Conservation (phyloP, 2,797 vertebrate species). For the Pipistrellus pygmaeus region DNA sequence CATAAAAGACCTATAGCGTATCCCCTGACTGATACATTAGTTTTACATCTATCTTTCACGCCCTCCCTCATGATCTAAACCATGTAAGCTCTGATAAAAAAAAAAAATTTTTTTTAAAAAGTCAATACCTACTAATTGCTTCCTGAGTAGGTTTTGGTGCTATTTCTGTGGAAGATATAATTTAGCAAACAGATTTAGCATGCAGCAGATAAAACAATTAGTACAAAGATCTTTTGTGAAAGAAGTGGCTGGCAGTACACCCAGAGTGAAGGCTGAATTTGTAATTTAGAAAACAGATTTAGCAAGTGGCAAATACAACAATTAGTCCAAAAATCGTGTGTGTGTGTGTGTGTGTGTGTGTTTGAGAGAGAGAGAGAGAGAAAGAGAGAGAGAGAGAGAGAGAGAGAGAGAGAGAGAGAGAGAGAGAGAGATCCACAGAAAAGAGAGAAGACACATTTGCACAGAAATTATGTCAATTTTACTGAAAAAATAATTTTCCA, state of each 20-base stretch:
- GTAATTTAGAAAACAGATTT: conserved; percentile 86
- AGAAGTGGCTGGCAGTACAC: conserved; percentile 76
- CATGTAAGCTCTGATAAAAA: conserved; percentile 38
- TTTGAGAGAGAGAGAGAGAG: too few species aligned
- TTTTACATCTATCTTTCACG: conserved; percentile 64
- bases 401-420: too few species aligned
- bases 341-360: conserved; percentile 56
- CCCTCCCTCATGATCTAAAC: conserved; percentile 45
- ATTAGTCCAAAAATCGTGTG: conserved; percentile 81
- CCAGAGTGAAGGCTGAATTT: conserved; percentile 80
- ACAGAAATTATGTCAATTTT: conserved; percentile 79
- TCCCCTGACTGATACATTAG: conserved; percentile 53
- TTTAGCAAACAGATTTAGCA: conserved; percentile 86
- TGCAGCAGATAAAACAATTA: conserved; percentile 87
- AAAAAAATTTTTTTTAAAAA: neutral
- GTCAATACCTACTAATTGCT: conserved; percentile 83
- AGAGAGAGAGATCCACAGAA: conserved; percentile 50
- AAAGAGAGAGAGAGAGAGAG: too few species aligned
- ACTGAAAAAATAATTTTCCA: conserved; percentile 77
- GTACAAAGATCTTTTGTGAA: conserved; percentile 84
- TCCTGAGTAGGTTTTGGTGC: conserved; percentile 82
- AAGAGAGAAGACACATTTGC: conserved; percentile 77
- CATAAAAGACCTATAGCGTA: neutral
- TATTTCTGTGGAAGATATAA: conserved; percentile 86
- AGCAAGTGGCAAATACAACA: conserved; percentile 84